Evolutionary conservation across 2,797 vertebrate species (phyloP), one percentile per base, ranked within the genome.

Genomic region (Microctenopoma steveboyesi): DNA sequence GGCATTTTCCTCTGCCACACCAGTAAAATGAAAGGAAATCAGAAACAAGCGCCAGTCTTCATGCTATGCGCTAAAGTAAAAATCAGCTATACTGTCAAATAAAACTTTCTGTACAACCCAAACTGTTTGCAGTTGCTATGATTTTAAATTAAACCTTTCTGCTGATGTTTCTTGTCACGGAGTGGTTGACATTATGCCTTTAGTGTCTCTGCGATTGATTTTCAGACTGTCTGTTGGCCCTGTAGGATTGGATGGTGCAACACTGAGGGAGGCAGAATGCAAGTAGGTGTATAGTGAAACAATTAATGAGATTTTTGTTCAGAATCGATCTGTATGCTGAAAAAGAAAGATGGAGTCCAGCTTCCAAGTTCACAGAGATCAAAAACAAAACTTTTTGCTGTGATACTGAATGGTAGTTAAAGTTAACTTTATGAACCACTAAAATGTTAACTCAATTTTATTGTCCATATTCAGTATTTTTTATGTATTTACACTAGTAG

Each of bases 291-390:
- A 64, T 69, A 84, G 67, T 64, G 70, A 72, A 86, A 76, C 76
- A 85, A 76, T 88, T 91, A 85, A 87, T 86, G 83, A 88, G 86
- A 85, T 87, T 88, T 90, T 74, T 79, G 69, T 79, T 78, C 64
- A 68, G 65, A 63, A 89, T 89, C 60, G 69, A 90, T 84, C 69
- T 43, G 60, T 72, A 27, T 43, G 69, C 76, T 84, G 75, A 52
- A 80, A 87, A 78, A 70, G 55, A 79, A 76, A 61, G 76, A 78
- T 45, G 51, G 64, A 78, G 63, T 76, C 76, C 37, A 75, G 65
- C 64, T 59, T 80, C 12, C 39, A 59, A 79, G 53, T 79, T 64
- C 54, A 74, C 10, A 40, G 67, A 69, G 42, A 72, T 74, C 47
- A 78, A 77, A 82, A 77, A 79, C 39, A 42, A 81, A 88, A 74